These are phyloP conservation scores for Elgaria multicarinata DNA, from an alignment of 2,113 vertebrate species.

Conservation along the genomic window DNA sequence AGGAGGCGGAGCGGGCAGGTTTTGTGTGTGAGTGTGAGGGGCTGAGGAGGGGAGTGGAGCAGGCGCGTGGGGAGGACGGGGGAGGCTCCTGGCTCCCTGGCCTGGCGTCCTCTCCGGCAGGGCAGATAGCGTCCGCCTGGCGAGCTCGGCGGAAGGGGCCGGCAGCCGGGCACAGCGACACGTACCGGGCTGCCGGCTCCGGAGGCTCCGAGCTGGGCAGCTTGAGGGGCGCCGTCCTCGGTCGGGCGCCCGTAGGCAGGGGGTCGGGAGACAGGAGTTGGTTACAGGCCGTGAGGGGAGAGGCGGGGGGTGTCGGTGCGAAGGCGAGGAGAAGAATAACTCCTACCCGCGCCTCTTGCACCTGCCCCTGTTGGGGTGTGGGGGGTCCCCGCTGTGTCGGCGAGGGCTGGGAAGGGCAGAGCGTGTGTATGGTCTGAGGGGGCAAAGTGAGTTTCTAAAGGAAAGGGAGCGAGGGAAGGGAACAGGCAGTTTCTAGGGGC, in stretches of 20 bases:
- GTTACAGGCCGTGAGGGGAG: neutral
- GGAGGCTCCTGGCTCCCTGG: neutral
- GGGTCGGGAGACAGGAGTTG: neutral
- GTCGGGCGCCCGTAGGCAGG: neutral
- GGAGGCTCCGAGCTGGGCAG: neutral
- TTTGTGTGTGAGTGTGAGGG: conserved; percentile 1
- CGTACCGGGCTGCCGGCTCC: conserved; percentile 36
- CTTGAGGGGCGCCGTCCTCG: neutral
- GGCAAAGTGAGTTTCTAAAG: conserved; percentile 16
- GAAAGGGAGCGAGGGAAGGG: neutral
- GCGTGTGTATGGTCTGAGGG: neutral
- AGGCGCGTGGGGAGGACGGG: neutral
- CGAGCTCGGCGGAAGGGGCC: neutral
- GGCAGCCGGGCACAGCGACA: conserved; percentile 3
- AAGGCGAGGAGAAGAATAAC: neutral
- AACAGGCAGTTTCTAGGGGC: neutral
- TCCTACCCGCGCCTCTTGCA: neutral
- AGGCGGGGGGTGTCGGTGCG: neutral
- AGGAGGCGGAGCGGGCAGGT: conserved; percentile 26
- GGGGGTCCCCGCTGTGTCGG: neutral
- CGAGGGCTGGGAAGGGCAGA: neutral
- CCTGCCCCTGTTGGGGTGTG: neutral
- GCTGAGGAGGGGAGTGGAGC: neutral
- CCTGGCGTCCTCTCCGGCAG: neutral
- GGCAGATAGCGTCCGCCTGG: neutral